A percentile compares a stretch with the other conserved stretches of the same genome.
Conservation (phyloP, 1,140 invertebrate genomes). For the Drosophila malerkotliana region DNA sequence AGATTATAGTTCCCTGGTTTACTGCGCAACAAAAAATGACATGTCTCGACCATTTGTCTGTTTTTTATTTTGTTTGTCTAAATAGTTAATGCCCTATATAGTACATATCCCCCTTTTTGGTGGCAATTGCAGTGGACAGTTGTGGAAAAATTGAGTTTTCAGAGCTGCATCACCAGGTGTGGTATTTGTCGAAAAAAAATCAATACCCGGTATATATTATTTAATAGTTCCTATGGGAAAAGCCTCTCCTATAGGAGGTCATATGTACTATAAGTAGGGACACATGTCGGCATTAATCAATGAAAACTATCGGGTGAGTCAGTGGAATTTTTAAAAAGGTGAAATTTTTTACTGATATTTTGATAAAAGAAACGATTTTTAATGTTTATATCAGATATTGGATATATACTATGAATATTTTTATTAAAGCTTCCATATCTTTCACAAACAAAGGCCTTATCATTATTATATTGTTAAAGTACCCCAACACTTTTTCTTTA, state of each 20-base stretch:
- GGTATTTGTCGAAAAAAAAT: conserved; percentile 47
- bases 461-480: too few relatives aligned
- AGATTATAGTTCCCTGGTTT: conserved; percentile 64
- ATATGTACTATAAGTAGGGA: background rate
- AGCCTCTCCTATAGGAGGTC: conserved; percentile 19
- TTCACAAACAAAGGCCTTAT: too few relatives aligned
- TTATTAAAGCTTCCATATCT: too few relatives aligned
- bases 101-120: background rate
- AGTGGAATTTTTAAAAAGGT: conserved; percentile 14
- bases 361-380: too few relatives aligned
- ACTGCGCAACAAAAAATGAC: conserved; percentile 57
- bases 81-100: conserved; percentile 52
- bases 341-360: background rate
- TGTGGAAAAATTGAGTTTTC: background rate
- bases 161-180: conserved; percentile 52
- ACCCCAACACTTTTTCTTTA: too few relatives aligned
- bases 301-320: conserved; percentile 35
- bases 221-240: conserved; percentile 51
- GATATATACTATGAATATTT: background rate
- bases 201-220: conserved; percentile 62
- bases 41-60: conserved; percentile 32
- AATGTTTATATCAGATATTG: too few relatives aligned
- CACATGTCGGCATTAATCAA: conserved; percentile 50
- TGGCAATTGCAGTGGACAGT: conserved; percentile 54
- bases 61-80: conserved; percentile 30